Evolutionary conservation across 2,888 invertebrate species (phyloP), one percentile per base, ranked within the genome.

Genomic region (Eumerus sabulonum): DNA sequence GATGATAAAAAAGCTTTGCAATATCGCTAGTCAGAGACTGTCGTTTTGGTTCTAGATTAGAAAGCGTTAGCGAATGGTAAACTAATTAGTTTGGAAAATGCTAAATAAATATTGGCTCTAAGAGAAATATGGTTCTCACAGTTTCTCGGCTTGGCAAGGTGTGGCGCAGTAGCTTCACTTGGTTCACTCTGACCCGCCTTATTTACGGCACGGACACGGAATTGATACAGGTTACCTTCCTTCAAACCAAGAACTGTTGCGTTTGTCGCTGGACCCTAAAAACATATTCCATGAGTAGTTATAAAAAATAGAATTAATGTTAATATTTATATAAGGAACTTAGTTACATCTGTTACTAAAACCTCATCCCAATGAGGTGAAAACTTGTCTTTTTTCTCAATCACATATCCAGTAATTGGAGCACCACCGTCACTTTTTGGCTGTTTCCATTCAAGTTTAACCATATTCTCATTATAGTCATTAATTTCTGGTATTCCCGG

Each of bases 401-500:
- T 94, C 62, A 97, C 91, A 87, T 99, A 99, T n/a, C 98, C 98
- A n/a, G 93, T 95, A 85, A 99, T 96, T 0, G 98, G 98, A 13
- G 98, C 96, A 16, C 99, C 99, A 53, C 99, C 99, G 89, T 99
- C 98, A 85, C 95, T 94, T 82, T 96, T 93, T 1, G 99, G 99
- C 86, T 96, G 94, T 0, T 94, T 93, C 99, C 99, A 99, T 50
- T 93, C 93, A 64, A 99, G 92, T 88, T 96, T 95, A 57, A 97
- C 96, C 79, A 95, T 93, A 88, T 96, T 94, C 72, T 94, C 94
- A 87, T 96, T 95, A 93, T 97, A 98, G 86, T 97, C 97, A 53
- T 93, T 93, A 82, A 98, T 91, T 74, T 93, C 93, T 0, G 98
- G 98, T 42, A 93, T 92, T 42, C 96, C 95, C 1, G 98, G 98